Conservation (phyloP, 2,888 invertebrate species). For the Trypoxylon attenuatum region DNA sequence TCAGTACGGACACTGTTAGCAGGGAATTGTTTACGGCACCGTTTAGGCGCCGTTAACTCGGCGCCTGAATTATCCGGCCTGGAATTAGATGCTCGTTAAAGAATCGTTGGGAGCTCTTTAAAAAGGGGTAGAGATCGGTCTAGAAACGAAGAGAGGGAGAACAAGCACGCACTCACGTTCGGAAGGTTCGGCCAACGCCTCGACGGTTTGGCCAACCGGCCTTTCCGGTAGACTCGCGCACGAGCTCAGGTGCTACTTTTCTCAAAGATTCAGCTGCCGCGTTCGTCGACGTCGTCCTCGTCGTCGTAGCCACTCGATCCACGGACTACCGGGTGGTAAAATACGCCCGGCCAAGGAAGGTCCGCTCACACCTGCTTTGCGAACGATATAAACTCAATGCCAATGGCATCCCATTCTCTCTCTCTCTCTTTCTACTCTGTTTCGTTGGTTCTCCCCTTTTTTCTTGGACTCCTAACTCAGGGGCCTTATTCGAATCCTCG, state of each 20-base stretch:
- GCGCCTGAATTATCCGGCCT: conserved; percentile 11
- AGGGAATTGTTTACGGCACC: conserved; percentile 12
- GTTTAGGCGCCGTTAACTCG: background rate
- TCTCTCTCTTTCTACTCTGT: too few relatives aligned
- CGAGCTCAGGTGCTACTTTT: conserved; percentile 64
- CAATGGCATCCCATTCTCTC: too few relatives aligned
- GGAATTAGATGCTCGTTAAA: conserved; percentile 53
- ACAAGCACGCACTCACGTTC: background rate
- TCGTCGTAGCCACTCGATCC: conserved; percentile 3
- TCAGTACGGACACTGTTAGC: background rate
- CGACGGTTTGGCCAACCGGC: background rate
- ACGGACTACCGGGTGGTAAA: conserved; percentile 63
- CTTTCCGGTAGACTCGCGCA: conserved; percentile 16
- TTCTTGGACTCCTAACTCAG: too few relatives aligned
- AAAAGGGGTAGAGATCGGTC: too few relatives aligned
- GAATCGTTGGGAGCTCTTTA: conserved; percentile 29
- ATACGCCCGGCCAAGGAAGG: conserved; percentile 53
- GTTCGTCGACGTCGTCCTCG: conserved; percentile 37
- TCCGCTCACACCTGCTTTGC: conserved; percentile 65
- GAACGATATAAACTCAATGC: conserved; percentile 35
- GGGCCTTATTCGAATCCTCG: too few relatives aligned
- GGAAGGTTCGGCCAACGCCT: conserved; percentile 11
- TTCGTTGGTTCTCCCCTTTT: too few relatives aligned
- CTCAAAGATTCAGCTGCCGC: conserved; percentile 66
- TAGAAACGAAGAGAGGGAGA: too few relatives aligned